phyloP scores from a whole-genome alignment of 1,140 invertebrate species.

The Pinna nobilis region DNA sequence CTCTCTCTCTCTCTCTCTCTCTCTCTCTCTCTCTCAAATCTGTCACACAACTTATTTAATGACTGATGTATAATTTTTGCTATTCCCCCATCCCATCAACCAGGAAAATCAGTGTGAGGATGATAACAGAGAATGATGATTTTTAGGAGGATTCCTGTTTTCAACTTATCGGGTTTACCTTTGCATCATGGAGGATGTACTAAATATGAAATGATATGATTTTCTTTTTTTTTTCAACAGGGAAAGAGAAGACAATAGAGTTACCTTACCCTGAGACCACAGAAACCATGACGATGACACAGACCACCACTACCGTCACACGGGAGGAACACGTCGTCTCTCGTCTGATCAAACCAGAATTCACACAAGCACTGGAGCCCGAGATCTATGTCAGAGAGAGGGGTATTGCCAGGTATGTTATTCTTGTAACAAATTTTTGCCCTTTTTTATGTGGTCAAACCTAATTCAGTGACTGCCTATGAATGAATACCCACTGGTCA shows the following conservation, averaged over 20 bases:
- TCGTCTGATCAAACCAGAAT: conserved; percentile 60
- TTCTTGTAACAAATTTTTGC: not conserved
- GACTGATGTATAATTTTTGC: too few species aligned
- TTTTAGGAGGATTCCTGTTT: not conserved
- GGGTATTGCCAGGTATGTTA: conserved; percentile 68
- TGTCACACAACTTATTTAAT: too few species aligned
- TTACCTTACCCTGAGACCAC: conserved; percentile 39
- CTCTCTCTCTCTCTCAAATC: too few species aligned
- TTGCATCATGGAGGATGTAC: not conserved
- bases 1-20: too few species aligned
- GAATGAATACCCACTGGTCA: not conserved
- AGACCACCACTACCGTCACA: conserved; percentile 64
- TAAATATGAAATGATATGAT: not conserved
- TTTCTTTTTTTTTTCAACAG: conserved; percentile 38
- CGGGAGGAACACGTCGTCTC: conserved; percentile 58
- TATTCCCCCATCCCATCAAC: too few species aligned
- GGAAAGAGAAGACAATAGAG: conserved; percentile 62
- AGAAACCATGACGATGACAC: conserved; percentile 61
- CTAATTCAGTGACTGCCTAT: not conserved
- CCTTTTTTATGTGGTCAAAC: not conserved
- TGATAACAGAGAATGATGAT: conserved; percentile 15
- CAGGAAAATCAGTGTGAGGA: conserved; percentile 66
- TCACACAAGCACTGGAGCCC: conserved; percentile 64
- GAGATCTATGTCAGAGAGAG: conserved; percentile 69
- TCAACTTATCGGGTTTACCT: not conserved